phyloP scores from a whole-genome alignment of 2,888 invertebrate species.

The Seira ritae region DNA sequence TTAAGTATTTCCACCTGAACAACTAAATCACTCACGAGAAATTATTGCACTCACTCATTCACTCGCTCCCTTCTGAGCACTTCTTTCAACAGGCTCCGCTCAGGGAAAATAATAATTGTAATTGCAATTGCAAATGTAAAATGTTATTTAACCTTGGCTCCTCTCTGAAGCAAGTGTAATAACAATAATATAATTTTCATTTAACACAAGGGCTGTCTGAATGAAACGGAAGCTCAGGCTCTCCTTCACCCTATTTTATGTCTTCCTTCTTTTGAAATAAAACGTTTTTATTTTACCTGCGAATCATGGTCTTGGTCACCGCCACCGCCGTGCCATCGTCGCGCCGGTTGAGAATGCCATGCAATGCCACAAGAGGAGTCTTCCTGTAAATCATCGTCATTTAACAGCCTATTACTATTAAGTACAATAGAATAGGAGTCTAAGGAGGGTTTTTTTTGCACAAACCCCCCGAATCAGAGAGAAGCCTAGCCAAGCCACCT shows the following conservation, averaged over 20 bases:
- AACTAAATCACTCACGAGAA: not conserved
- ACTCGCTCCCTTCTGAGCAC: too few species aligned
- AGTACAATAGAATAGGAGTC: too few species aligned
- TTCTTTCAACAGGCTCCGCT: too few species aligned
- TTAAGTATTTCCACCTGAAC: not conserved
- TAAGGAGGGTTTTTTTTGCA: not conserved
- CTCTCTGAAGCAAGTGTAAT: not conserved
- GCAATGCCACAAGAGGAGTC: not conserved
- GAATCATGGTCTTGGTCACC: not conserved
- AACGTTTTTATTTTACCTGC: not conserved
- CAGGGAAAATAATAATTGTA: too few species aligned
- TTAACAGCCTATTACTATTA: not conserved
- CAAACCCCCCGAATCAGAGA: not conserved
- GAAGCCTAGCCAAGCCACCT: too few species aligned
- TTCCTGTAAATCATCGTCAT: not conserved
- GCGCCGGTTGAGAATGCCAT: not conserved
- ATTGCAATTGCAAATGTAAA: not conserved
- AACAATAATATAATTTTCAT: not conserved
- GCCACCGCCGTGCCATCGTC: too few species aligned
- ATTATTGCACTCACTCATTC: not conserved
- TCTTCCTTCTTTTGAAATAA: conserved; percentile 1
- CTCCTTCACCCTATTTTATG: not conserved
- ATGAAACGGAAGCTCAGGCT: not conserved
- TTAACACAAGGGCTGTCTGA: not conserved
- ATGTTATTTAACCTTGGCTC: not conserved